These are phyloP conservation scores for Pantherophis alleghaniensis DNA, from an alignment of 2,797 vertebrate species.

Conservation along the genomic window DNA sequence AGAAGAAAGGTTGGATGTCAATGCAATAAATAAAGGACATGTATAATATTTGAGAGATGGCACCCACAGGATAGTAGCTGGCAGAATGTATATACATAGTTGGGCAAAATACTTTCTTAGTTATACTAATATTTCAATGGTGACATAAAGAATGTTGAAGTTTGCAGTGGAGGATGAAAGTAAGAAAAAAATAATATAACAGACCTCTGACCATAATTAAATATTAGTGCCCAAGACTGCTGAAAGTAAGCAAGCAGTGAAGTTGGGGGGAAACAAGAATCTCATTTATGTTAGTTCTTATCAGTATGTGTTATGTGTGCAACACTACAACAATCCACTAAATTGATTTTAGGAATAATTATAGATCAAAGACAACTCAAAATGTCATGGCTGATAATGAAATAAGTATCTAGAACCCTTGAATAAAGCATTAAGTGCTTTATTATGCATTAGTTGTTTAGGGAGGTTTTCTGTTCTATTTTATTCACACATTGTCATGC, in stretches of 20 bases:
- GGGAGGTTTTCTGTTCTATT: neutral
- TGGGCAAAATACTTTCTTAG: neutral
- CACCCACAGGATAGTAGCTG: neutral
- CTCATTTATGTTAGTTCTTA: neutral
- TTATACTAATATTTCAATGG: neutral
- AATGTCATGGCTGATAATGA: neutral
- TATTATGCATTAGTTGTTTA: neutral
- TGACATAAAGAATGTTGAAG: neutral
- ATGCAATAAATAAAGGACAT: neutral
- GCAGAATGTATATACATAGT: neutral
- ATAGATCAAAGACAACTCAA: neutral
- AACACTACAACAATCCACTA: neutral
- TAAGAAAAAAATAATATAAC: neutral
- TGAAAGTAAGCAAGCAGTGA: neutral
- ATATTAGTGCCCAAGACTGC: neutral
- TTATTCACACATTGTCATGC: neutral
- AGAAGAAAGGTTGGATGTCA: neutral
- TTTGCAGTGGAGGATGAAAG: no score
- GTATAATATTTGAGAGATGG: neutral
- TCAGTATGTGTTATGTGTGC: neutral
- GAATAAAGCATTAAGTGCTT: neutral
- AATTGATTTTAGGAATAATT: neutral
- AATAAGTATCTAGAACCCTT: neutral
- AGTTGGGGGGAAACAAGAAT: neutral
- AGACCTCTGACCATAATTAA: neutral